Evolutionary conservation across 1,140 invertebrate genomes (phyloP).

Genomic region (Orchesella cincta): DNA sequence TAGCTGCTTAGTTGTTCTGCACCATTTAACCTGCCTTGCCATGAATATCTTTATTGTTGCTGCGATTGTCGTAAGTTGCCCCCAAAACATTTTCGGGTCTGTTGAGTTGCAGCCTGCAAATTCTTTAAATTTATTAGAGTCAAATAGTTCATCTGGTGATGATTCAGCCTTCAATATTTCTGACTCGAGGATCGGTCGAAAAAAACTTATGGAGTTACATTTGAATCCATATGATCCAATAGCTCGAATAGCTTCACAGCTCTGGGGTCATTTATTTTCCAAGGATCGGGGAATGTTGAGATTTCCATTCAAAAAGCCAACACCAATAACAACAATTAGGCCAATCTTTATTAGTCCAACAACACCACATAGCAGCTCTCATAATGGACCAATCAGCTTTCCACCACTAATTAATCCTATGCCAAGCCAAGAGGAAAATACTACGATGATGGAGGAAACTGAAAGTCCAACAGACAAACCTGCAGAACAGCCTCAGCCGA

Average conservation of each 20-base stretch:
- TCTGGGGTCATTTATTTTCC: background rate
- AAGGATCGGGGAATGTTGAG: background rate
- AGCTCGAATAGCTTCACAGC: background rate
- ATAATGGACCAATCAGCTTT: too few species aligned
- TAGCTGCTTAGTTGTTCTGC: too few species aligned
- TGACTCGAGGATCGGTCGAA: background rate
- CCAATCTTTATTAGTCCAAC: too few species aligned
- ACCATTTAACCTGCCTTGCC: too few species aligned
- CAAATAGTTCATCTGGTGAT: too few species aligned
- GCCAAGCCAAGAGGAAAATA: background rate
- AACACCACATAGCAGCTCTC: too few species aligned
- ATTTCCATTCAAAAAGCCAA: background rate
- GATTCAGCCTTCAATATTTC: too few species aligned
- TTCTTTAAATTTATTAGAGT: too few species aligned
- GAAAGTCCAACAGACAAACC: background rate
- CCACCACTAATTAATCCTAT: background rate
- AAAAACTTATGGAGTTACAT: background rate
- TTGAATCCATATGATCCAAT: slow-evolving; percentile 8
- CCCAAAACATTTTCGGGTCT: too few species aligned
- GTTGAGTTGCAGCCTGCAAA: too few species aligned
- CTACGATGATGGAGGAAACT: background rate
- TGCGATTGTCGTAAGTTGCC: too few species aligned
- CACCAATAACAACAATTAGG: background rate
- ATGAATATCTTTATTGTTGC: too few species aligned
- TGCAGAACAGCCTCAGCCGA: background rate